phyloP scores from a whole-genome alignment of 2,797 vertebrate species.

The Leptodactylus fallax region DNA sequence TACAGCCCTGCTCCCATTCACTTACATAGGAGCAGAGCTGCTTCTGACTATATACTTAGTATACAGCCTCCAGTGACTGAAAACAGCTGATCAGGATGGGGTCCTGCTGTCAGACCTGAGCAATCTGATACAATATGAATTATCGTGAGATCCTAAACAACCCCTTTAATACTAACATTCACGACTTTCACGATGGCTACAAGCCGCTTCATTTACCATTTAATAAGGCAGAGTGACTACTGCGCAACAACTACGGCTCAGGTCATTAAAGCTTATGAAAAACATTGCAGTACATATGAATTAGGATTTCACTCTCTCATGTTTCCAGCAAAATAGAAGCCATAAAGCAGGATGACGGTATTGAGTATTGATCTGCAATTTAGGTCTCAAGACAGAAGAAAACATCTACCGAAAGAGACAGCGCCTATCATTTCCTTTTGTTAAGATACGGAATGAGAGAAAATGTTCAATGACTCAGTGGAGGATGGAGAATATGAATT shows the following conservation, averaged over 20 bases:
- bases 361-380: slow-evolving; percentile 38
- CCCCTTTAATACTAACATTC: background rate
- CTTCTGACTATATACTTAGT: too few species aligned
- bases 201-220: background rate
- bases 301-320: slow-evolving; percentile 28
- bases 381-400: slow-evolving; percentile 6
- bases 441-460: slow-evolving; percentile 28
- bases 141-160: too few species aligned
- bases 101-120: too few species aligned
- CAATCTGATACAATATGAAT: too few species aligned
- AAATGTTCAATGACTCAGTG: slow-evolving; percentile 34
- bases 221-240: background rate
- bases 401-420: background rate
- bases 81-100: too few species aligned
- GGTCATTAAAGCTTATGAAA: background rate
- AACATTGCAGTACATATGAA: background rate
- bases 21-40: too few species aligned
- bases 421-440: slow-evolving; percentile 18
- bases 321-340: slow-evolving; percentile 8
- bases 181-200: background rate
- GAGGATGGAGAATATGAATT: slow-evolving; percentile 16
- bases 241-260: background rate
- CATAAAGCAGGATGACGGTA: background rate
- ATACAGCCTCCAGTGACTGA: too few species aligned
- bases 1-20: too few species aligned